Evolutionary conservation across 2,888 invertebrate species (phyloP).

Genomic region (Platycnemis pennipes): DNA sequence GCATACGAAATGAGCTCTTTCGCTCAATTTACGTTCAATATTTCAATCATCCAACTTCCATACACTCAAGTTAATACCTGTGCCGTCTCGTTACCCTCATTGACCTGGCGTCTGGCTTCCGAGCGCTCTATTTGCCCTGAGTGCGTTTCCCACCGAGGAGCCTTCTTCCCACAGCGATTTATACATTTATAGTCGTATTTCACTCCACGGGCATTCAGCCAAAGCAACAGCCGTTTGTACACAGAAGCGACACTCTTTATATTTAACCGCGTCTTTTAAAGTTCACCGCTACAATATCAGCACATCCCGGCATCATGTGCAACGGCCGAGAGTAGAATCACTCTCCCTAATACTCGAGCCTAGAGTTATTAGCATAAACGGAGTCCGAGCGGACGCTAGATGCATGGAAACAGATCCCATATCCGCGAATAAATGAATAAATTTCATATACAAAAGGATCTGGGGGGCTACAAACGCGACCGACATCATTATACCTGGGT

Average conservation of each 20-base stretch:
- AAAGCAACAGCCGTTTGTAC: background rate
- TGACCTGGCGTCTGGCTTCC: background rate
- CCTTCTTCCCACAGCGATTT: background rate
- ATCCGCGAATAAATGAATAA: background rate
- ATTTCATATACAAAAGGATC: background rate
- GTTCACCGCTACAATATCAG: background rate
- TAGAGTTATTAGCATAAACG: background rate
- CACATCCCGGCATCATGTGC: background rate
- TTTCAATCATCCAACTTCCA: background rate
- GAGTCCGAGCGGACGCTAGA: background rate
- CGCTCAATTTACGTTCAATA: constrained; percentile 1
- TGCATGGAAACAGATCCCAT: background rate
- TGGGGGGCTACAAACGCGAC: background rate
- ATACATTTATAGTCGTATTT: constrained; percentile 29
- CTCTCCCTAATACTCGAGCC: background rate
- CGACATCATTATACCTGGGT: background rate
- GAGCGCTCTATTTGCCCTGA: background rate
- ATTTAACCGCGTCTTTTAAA: constrained; percentile 14
- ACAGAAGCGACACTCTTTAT: constrained; percentile 34
- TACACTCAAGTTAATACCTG: background rate
- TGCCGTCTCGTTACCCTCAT: background rate
- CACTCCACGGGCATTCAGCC: constrained; percentile 30
- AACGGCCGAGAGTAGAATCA: background rate
- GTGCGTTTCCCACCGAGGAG: background rate
- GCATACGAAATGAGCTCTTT: constrained; percentile 18